phyloP scores from a whole-genome alignment of 2,113 vertebrate species.

The Varanus salvator region DNA sequence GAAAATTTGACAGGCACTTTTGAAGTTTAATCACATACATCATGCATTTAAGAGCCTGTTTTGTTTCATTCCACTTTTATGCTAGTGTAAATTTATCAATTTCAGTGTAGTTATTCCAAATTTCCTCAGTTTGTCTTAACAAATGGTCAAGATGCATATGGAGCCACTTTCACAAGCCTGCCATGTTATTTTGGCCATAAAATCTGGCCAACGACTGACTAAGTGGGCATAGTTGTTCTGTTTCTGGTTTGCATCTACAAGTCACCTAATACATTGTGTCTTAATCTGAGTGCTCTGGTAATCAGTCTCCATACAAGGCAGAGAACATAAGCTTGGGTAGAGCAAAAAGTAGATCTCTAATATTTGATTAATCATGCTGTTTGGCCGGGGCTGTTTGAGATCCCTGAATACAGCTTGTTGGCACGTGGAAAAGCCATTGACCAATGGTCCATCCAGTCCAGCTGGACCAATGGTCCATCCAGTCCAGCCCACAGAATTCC shows the following conservation, averaged over 20 bases:
- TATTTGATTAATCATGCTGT: not conserved
- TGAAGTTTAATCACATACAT: conserved; percentile 35
- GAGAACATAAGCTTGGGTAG: not conserved
- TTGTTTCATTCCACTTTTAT: conserved; percentile 24
- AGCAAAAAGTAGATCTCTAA: not conserved
- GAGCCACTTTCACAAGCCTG: conserved; percentile 1
- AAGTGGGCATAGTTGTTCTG: not conserved
- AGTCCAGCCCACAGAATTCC: too few species aligned
- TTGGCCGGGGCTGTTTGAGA: not conserved
- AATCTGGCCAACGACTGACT: not conserved
- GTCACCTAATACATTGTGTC: not conserved
- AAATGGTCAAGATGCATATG: not conserved
- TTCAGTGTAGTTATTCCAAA: not conserved
- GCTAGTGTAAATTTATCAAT: conserved; percentile 25
- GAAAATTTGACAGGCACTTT: conserved; percentile 22
- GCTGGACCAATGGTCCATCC: too few species aligned
- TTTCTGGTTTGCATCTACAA: not conserved
- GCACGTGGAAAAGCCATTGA: not conserved
- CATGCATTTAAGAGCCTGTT: conserved; percentile 25
- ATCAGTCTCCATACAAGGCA: conserved; percentile 1
- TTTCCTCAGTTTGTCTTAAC: not conserved
- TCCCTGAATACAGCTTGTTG: not conserved
- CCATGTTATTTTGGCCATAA: conserved; percentile 6
- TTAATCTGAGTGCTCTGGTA: not conserved
- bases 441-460: too few species aligned